Conservation (phyloP, 2,888 invertebrate genomes). For the Leptopilina drosophilae region DNA sequence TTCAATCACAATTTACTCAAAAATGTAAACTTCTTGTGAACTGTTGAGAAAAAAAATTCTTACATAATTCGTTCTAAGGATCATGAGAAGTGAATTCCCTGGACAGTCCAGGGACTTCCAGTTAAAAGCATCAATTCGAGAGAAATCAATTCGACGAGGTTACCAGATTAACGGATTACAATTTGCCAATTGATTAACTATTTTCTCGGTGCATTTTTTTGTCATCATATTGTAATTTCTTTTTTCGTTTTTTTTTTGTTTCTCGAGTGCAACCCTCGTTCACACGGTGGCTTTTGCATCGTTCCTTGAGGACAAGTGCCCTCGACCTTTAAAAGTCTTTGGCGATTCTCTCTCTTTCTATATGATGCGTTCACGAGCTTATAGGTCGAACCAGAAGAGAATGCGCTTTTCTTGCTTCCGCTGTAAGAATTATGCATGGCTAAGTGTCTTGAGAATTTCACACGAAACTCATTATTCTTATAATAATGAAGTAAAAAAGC, state of each 20-base stretch:
- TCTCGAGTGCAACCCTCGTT: conserved; percentile 42
- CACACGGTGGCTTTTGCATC: conserved; percentile 48
- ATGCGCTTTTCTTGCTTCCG: conserved; percentile 34
- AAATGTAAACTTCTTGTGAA: not conserved
- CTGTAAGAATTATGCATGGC: conserved; percentile 15
- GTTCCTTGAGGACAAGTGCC: conserved; percentile 36
- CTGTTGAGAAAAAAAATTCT: conserved; percentile 35
- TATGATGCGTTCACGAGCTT: conserved; percentile 2
- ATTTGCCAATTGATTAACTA: conserved; percentile 70
- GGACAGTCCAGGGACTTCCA: not conserved
- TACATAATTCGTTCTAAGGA: conserved; percentile 54
- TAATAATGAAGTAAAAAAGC: not conserved
- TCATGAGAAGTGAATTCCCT: conserved; percentile 46
- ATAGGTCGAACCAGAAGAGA: conserved; percentile 12
- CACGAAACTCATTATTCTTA: conserved; percentile 27
- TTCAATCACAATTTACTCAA: not conserved
- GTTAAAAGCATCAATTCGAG: conserved; percentile 49
- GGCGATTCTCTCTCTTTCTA: conserved; percentile 13
- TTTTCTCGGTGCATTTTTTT: conserved; percentile 44
- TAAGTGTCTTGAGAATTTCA: conserved; percentile 34
- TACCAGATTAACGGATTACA: conserved; percentile 66
- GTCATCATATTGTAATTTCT: conserved; percentile 23
- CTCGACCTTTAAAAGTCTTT: conserved; percentile 29
- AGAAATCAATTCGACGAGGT: conserved; percentile 64
- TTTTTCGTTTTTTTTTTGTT: not conserved